Conservation (phyloP, 2,888 invertebrate genomes). For the Metacarcinus magister region DNA sequence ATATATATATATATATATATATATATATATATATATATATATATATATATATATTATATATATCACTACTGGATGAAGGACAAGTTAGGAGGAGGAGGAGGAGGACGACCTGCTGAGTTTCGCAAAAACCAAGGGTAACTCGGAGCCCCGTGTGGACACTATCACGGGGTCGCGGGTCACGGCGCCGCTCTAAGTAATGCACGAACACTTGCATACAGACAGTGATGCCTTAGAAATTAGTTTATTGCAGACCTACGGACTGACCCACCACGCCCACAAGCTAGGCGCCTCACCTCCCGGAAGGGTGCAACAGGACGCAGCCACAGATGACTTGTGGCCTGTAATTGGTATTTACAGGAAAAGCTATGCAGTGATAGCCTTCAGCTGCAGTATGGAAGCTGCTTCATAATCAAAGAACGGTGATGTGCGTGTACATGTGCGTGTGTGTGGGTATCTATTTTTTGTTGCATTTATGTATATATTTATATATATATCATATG, state of each 20-base stretch:
- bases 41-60: background rate
- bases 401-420: conserved; percentile 3
- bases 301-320: background rate
- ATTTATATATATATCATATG: conserved; percentile 76
- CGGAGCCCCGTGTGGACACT: background rate
- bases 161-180: background rate
- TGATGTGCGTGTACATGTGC: background rate
- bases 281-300: conserved; percentile 26
- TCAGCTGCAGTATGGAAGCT: background rate
- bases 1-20: conserved; percentile 10
- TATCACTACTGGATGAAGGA: too few relatives aligned
- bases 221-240: conserved; percentile 77
- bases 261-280: conserved; percentile 67
- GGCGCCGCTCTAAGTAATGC: conserved; percentile 63
- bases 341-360: background rate
- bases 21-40: background rate
- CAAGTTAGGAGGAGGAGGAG: background rate
- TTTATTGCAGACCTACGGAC: conserved; percentile 76
- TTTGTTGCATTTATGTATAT: conserved; percentile 75
- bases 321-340: conserved; percentile 7
- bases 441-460: conserved; percentile 59
- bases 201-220: conserved; percentile 77
- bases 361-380: background rate
- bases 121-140: background rate
- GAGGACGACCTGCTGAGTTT: background rate